Evolutionary conservation across 2,888 invertebrate species (phyloP), one percentile per base, ranked within the genome.

Genomic region (Agrochola litura): DNA sequence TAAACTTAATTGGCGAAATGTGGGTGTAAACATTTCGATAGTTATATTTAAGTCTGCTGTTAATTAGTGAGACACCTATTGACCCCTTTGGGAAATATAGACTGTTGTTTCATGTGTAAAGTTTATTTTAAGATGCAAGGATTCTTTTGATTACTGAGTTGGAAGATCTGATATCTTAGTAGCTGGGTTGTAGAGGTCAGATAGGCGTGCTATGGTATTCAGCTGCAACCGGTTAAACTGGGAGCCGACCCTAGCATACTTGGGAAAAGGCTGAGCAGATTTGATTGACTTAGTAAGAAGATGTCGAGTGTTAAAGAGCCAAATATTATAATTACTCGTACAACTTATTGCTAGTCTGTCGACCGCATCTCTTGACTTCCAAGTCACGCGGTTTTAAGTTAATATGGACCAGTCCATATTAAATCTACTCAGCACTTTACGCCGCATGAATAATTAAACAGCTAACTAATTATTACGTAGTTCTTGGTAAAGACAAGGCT

Each of bases 401-500:
- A 65, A 60, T 82, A 81, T 69, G 22, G 22, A 46, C 37, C n/a
- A 58, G 41, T 56, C 58, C 41, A 74, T 49, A 82, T 82, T 76
- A 76, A 69, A 82, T 80, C n/a, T 41, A 65, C 76, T 69, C 54
- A 69, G 64, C 68, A 60, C n/a, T 63, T 80, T 69, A 80, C 69
- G 76, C 54, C 0, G 0, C 19, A 5, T 12, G 80, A 80, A 82
- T 82, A 76, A 65, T 76, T 66, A 76, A 80, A 56, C 60, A 65
- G 64, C 49, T 37, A n/a, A n/a, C 49, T 49, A 81, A 69, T 76
- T 82, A 82, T 54, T 69, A 22, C 58, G 16, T 56, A 58, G 60
- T 82, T 82, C 68, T 46, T 22, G 25, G 63, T 46, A 49, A 67
- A 76, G 82, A 60, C 41, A 37, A 75, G 37, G 30, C 46, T 43